Conservation (phyloP, 2,888 invertebrate genomes). For the Dynastes grantii region DNA sequence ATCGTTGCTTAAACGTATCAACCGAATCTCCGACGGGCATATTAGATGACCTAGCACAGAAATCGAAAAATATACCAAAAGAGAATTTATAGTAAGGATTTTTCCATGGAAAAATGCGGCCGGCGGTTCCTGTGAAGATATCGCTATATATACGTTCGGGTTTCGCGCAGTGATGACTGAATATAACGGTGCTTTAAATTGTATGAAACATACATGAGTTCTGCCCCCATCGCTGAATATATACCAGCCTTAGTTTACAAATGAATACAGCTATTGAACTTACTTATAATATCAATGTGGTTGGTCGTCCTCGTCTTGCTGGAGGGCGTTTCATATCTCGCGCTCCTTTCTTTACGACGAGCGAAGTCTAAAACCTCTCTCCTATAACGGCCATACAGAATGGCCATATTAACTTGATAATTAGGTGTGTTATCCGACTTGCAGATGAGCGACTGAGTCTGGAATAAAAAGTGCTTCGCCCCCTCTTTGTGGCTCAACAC, state of each 20-base stretch:
- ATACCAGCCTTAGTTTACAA: conserved; percentile 76
- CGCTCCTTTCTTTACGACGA: conserved; percentile 69
- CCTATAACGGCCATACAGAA: conserved; percentile 77
- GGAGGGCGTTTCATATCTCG: conserved; percentile 61
- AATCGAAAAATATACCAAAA: conserved; percentile 17
- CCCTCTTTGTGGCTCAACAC: conserved; percentile 71
- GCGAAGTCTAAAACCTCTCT: conserved; percentile 72
- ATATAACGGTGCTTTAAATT: conserved; percentile 71
- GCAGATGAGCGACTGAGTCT: conserved; percentile 85
- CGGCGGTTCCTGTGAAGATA: conserved; percentile 51
- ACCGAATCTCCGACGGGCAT: conserved; percentile 56
- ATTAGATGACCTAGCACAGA: neutral
- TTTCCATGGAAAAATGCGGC: conserved; percentile 28
- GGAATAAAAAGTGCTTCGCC: conserved; percentile 82
- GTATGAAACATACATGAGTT: conserved; percentile 76
- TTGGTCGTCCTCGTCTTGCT: conserved; percentile 66
- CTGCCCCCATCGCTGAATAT: conserved; percentile 69
- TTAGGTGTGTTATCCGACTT: conserved; percentile 92
- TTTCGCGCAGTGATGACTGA: conserved; percentile 46
- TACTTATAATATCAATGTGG: conserved; percentile 82
- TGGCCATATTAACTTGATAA: conserved; percentile 93
- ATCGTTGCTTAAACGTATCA: conserved; percentile 7
- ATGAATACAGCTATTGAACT: conserved; percentile 82
- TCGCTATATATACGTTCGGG: conserved; percentile 51
- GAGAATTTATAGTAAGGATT: conserved; percentile 18